Base-by-base conservation (phyloP, 2,113 vertebrate genomes). In the Cacatua alba region DNA sequence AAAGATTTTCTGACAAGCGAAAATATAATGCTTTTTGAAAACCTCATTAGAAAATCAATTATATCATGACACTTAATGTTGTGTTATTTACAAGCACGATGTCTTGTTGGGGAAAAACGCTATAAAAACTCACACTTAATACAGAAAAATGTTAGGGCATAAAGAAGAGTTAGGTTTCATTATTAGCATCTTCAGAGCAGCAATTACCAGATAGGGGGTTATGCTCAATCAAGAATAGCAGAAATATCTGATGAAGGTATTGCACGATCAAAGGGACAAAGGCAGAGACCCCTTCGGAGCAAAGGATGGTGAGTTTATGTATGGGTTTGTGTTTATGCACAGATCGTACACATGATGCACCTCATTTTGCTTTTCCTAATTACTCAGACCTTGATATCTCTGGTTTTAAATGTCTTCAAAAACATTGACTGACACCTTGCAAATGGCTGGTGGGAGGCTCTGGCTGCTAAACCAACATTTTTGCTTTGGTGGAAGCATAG, bases 11-110 rank as follows among this genome's bases (percentile, higher is more conserved):
- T 93, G 95, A 96, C 94, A 96, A 93, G 94, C 63, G 83, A 86
- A 97, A 96, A 95, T 97, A 97, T 79, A 97, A 97, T 79, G 78
- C 94, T 95, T 97, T 97, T 97, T 96, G 94, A 96, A 90, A 96
- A 95, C 87, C 96, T 97, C 96, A 95, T 97, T 97, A 97, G 95
- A 96, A 97, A 97, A 97, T 97, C 96, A 97, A 96, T 97, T 97
- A 97, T 80, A 91, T 94, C 95, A 86, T 97, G 95, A 95, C 95
- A 95, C 89, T 87, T 96, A 96, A 95, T 92, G 94, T n/a, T 94
- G 91, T 72, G 93, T 96, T 97, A 96, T 97, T 97, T 97, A 97
- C 95, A 97, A 69, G 96, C 91, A 31, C 87, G 90, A 82, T 89
- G 89, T 91, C 94, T 91, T 91, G 94, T 91, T 94, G 91, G 87